Evolutionary conservation across 2,888 invertebrate genomes (phyloP).

Genomic region (Lamellibrachia satsuma): DNA sequence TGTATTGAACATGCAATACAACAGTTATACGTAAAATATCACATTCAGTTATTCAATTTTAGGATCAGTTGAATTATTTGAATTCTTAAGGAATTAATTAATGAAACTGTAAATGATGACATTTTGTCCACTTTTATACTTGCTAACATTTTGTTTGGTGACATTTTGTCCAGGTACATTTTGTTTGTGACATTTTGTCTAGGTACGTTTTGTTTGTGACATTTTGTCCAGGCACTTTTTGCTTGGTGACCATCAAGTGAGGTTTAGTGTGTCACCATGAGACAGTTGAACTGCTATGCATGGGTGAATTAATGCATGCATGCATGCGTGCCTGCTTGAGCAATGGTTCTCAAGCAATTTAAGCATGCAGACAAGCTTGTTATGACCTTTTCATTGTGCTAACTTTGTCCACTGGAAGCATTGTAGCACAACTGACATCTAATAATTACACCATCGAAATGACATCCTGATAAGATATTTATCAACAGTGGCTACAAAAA

Average conservation of each 20-base stretch:
- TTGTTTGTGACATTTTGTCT: background rate
- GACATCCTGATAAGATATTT: slow-evolving; percentile 6
- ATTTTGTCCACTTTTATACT: background rate
- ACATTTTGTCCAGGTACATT: background rate
- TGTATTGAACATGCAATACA: no score
- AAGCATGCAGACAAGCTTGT: background rate
- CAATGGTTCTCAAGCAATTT: background rate
- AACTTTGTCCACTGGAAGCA: background rate
- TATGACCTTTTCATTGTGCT: background rate
- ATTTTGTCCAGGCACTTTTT: background rate
- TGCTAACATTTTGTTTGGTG: background rate
- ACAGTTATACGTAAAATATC: no score
- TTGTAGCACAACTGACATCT: background rate
- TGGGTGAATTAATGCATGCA: background rate
- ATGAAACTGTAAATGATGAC: background rate
- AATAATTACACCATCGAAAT: background rate
- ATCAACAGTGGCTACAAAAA: background rate
- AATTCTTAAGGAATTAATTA: background rate
- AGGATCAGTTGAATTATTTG: background rate
- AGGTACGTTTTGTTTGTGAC: background rate
- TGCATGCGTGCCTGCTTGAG: background rate
- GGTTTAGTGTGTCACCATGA: no score
- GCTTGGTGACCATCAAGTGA: no score
- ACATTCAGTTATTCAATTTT: no score
- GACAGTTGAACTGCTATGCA: background rate